A percentile compares a stretch with the other conserved stretches of the same genome.
These are phyloP conservation scores for Coluber constrictor DNA, from an alignment of 2,797 vertebrate genomes.

Conservation along the genomic window DNA sequence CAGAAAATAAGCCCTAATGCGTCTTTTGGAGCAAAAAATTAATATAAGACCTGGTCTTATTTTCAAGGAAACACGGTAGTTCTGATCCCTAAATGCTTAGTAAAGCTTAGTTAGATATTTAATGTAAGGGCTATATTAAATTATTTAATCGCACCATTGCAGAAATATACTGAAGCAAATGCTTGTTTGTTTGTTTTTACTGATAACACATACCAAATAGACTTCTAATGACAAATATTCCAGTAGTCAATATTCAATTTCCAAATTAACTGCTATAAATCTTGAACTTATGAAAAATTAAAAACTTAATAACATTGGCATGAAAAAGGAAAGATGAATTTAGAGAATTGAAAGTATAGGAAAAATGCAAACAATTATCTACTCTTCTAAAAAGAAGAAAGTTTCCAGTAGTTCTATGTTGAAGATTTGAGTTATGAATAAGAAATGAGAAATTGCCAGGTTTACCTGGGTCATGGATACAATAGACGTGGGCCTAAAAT, in stretches of 20 bases:
- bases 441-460: constrained; percentile 1
- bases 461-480: constrained; percentile 19
- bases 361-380: not conserved
- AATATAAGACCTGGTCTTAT: too few relatives aligned
- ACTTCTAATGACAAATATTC: not conserved
- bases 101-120: not conserved
- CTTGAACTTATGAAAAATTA: not conserved
- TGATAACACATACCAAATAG: not conserved
- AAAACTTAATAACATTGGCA: not conserved
- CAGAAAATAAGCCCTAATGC: too few relatives aligned
- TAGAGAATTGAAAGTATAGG: not conserved
- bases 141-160: not conserved
- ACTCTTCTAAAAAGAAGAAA: not conserved
- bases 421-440: constrained; percentile 20
- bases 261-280: not conserved
- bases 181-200: not conserved
- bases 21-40: too few relatives aligned
- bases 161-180: not conserved
- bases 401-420: constrained; percentile 1
- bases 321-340: not conserved
- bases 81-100: not conserved
- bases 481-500: constrained; percentile 14
- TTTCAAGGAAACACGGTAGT: not conserved
- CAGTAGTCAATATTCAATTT: not conserved
- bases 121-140: not conserved